These are phyloP conservation scores for Myathropa florea DNA, from an alignment of 2,888 invertebrate species.

Conservation along the genomic window DNA sequence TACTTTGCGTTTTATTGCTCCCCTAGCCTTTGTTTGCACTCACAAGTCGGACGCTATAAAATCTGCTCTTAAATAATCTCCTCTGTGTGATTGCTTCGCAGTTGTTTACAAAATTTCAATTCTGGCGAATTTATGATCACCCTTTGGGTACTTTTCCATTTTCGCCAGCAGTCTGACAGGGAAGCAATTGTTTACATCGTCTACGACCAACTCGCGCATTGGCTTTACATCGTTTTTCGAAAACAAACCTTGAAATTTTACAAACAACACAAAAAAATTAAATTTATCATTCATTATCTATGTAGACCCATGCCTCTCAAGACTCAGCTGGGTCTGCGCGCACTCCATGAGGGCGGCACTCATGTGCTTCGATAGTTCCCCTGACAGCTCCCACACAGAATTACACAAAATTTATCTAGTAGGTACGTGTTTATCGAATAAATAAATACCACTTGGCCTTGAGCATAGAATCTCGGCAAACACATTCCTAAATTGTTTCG, in stretches of 20 bases:
- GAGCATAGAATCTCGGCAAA: constrained; percentile 1
- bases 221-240: background rate
- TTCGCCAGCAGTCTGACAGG: background rate
- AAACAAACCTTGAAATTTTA: constrained; percentile 43
- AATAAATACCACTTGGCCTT: background rate
- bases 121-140: background rate
- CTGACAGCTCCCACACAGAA: background rate
- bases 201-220: background rate
- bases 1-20: background rate
- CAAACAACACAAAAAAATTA: no score
- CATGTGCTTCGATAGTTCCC: background rate
- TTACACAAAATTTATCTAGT: background rate
- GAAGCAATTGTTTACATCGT: background rate
- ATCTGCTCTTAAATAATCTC: background rate
- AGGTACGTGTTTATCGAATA: background rate
- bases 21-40: background rate
- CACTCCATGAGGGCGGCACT: background rate
- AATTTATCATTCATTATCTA: constrained; percentile 2
- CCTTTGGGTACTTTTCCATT: background rate
- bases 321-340: background rate
- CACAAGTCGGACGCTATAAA: background rate
- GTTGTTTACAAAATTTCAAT: background rate
- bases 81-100: background rate
- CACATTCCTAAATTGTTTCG: background rate
- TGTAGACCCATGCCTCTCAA: background rate